Percentiles rank a stretch among this genome's conserved stretches.
Conservation (phyloP, 2,888 invertebrate genomes). For the Limenitis arthemis region DNA sequence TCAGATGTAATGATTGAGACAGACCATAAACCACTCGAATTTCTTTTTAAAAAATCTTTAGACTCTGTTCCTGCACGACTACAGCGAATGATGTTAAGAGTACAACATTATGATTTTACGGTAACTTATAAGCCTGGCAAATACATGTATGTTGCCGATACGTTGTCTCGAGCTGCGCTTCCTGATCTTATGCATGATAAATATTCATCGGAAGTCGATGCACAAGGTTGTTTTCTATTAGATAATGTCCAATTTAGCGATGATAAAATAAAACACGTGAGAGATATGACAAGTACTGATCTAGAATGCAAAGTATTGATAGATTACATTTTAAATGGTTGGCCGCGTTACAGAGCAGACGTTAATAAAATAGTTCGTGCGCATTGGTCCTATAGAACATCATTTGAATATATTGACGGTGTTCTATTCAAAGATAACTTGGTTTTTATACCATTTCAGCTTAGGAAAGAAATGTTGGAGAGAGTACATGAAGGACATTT, state of each 20-base stretch:
- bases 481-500: constrained; percentile 30
- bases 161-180: constrained; percentile 25
- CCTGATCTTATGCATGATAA: constrained; percentile 16
- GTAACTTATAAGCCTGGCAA: constrained; percentile 27
- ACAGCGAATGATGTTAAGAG: constrained; percentile 26
- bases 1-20: constrained; percentile 22
- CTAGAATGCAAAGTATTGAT: background rate
- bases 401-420: too few species aligned
- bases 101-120: constrained; percentile 24
- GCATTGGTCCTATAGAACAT: too few species aligned
- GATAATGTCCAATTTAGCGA: background rate
- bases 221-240: background rate
- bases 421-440: constrained; percentile 20
- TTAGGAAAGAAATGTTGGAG: constrained; percentile 24
- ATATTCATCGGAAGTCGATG: background rate
- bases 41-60: constrained; percentile 26
- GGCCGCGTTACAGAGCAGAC: background rate
- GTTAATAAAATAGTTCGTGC: constrained; percentile 4
- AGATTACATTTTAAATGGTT: background rate
- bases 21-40: constrained; percentile 29
- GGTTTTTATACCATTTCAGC: constrained; percentile 22
- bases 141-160: constrained; percentile 28
- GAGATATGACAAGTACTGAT: background rate
- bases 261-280: background rate
- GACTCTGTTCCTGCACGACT: constrained; percentile 21